Conservation (phyloP, 2,113 vertebrate species). For the Poecile atricapillus region DNA sequence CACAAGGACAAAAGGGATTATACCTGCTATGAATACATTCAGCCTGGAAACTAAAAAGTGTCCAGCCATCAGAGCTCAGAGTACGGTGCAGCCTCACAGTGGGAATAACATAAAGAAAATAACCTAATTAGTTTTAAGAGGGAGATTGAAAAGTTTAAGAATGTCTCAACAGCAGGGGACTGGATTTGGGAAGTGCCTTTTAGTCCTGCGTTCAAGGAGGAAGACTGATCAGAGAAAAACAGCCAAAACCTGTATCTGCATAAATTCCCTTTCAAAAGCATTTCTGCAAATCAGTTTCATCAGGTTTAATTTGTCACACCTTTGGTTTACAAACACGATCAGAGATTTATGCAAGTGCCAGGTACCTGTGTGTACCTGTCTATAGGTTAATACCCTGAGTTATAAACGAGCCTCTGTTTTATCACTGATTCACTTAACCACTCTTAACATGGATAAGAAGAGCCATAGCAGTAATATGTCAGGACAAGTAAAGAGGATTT, state of each 20-base stretch:
- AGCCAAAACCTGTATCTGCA: not conserved
- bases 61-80: constrained; percentile 22
- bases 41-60: constrained; percentile 7
- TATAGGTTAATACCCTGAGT: not conserved
- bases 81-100: constrained; percentile 26
- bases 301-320: not conserved
- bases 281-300: not conserved
- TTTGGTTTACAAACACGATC: not conserved
- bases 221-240: not conserved
- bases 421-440: not conserved
- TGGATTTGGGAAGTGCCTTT: constrained; percentile 57
- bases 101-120: constrained; percentile 51
- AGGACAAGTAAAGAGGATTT: not conserved
- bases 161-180: constrained; percentile 46
- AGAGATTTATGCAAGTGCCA: not conserved
- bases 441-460: not conserved
- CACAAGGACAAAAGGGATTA: constrained; percentile 57
- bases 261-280: not conserved
- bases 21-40: constrained; percentile 43
- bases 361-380: not conserved
- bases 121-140: constrained; percentile 63
- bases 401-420: not conserved
- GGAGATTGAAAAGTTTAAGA: constrained; percentile 45
- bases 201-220: not conserved
- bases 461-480: not conserved